Percentiles rank a stretch among this genome's conserved stretches.
These are phyloP conservation scores for Drosophila emarginata DNA, from an alignment of 2,888 invertebrate genomes.

Conservation along the genomic window DNA sequence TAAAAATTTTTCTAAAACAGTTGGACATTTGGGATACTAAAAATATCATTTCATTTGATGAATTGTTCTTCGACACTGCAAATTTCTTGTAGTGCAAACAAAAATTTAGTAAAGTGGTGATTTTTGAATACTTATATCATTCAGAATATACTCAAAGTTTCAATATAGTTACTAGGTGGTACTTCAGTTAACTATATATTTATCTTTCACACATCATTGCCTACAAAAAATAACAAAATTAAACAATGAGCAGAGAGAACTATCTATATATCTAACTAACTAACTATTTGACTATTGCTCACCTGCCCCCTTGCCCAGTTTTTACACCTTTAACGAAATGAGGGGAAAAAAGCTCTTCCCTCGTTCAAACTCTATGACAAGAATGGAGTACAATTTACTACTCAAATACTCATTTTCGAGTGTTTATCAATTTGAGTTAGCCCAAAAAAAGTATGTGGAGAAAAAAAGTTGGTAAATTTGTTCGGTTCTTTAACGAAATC, in stretches of 20 bases:
- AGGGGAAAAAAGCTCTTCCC: neutral
- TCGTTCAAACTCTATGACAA: neutral
- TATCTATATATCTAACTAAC: neutral
- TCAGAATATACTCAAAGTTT: neutral
- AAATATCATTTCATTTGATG: too few relatives aligned
- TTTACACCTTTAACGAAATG: neutral
- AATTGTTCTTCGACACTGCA: too few relatives aligned
- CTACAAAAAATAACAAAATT: neutral
- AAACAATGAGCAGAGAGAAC: neutral
- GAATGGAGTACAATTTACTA: neutral
- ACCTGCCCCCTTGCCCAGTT: neutral
- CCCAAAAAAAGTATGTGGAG: neutral
- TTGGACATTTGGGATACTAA: too few relatives aligned
- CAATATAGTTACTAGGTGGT: neutral
- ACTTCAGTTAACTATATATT: neutral
- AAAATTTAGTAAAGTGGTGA: too few relatives aligned
- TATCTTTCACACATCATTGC: slow-evolving; percentile 1
- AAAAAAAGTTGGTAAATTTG: neutral
- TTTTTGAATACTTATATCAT: neutral
- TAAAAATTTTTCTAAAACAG: too few relatives aligned
- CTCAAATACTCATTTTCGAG: slow-evolving; percentile 1
- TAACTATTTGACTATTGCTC: neutral
- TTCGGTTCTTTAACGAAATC: slow-evolving; percentile 28
- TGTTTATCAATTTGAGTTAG: slow-evolving; percentile 1
- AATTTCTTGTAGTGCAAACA: too few relatives aligned